phyloP scores from a whole-genome alignment of 1,140 invertebrate species.

The Dendroctonus ponderosae region DNA sequence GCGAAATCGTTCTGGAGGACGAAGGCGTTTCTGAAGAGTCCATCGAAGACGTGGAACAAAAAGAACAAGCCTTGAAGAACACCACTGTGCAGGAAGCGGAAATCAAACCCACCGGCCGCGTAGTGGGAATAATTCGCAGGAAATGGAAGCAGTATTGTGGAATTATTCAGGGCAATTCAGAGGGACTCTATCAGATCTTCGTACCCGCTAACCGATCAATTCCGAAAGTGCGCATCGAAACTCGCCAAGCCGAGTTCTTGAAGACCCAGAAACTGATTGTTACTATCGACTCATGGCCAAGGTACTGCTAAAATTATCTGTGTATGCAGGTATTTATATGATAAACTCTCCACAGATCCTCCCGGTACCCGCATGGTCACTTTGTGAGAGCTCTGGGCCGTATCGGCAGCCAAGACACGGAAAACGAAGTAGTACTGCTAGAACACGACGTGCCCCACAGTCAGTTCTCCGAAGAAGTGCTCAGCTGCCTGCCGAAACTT shows the following conservation, averaged over 20 bases:
- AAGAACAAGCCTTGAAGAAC: conserved; percentile 49
- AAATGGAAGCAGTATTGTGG: conserved; percentile 98
- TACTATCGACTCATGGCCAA: conserved; percentile 89
- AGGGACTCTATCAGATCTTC: conserved; percentile 77
- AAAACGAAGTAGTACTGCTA: conserved; percentile 92
- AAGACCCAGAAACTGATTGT: conserved; percentile 85
- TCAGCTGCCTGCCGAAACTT: conserved; percentile 85
- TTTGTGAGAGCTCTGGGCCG: conserved; percentile 83
- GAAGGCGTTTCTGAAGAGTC: conserved; percentile 62
- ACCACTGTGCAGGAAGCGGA: conserved; percentile 51
- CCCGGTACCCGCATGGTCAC: conserved; percentile 78
- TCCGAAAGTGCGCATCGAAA: conserved; percentile 90
- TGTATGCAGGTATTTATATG: too few relatives aligned
- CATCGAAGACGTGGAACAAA: conserved; percentile 65
- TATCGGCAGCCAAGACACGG: conserved; percentile 79
- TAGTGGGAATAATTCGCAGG: conserved; percentile 93
- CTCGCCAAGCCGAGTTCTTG: conserved; percentile 79
- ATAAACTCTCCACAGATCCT: conserved; percentile 51
- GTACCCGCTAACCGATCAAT: conserved; percentile 87
- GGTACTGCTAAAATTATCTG: conserved; percentile 40
- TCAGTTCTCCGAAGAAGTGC: conserved; percentile 90
- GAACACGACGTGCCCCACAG: conserved; percentile 98
- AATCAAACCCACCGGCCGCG: conserved; percentile 75
- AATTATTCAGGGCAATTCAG: conserved; percentile 77
- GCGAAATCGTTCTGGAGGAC: conserved; percentile 83